Conservation (phyloP, 2,888 invertebrate species). For the Chloroclystis v-ata region DNA sequence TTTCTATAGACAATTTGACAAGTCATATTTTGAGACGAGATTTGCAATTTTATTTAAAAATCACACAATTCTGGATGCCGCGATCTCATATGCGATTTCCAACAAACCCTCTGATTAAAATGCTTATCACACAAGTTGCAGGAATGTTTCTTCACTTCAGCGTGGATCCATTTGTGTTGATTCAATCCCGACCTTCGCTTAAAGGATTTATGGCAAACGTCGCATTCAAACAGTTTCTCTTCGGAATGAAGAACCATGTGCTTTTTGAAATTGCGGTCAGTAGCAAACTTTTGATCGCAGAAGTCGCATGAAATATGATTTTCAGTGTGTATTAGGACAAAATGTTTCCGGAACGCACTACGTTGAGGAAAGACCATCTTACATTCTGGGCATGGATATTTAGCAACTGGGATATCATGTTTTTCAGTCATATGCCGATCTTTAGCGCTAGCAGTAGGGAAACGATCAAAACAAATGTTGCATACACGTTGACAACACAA, state of each 20-base stretch:
- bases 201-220: constrained; percentile 44
- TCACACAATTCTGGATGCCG: constrained; percentile 48
- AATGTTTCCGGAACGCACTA: constrained; percentile 38
- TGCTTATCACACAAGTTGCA: constrained; percentile 42
- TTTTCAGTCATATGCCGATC: constrained; percentile 36
- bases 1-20: too few species aligned
- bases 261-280: constrained; percentile 32
- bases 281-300: constrained; percentile 40
- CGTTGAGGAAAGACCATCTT: constrained; percentile 32
- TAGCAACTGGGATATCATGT: constrained; percentile 32
- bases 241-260: constrained; percentile 42
- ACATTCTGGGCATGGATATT: constrained; percentile 43
- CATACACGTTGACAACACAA: constrained; percentile 44
- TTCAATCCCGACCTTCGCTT: constrained; percentile 37
- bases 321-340: constrained; percentile 38
- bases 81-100: constrained; percentile 51
- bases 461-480: constrained; percentile 37
- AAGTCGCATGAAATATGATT: constrained; percentile 39
- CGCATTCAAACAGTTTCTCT: constrained; percentile 38
- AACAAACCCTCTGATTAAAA: constrained; percentile 46
- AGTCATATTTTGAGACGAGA: too few species aligned
- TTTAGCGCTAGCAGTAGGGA: constrained; percentile 37
- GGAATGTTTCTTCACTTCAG: constrained; percentile 40
- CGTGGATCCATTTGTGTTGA: constrained; percentile 49
- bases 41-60: constrained; percentile 26